Evolutionary conservation across 2,113 vertebrate genomes (phyloP), one percentile per base, ranked within the genome.

Genomic region (Hypanus sabinus): DNA sequence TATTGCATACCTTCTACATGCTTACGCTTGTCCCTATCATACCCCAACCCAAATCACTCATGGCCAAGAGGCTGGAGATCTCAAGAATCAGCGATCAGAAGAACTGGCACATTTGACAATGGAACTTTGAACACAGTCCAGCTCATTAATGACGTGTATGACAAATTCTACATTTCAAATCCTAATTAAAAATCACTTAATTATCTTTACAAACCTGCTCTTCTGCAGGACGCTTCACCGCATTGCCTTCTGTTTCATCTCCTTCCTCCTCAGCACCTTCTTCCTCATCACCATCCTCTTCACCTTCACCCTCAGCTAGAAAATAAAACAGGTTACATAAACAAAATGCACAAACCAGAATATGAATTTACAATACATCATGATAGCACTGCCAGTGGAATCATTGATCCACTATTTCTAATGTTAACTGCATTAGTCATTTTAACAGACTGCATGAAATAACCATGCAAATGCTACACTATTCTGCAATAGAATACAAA

Each of bases 141-240:
- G 65, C 9, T 55, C 60, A 60, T 55, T 10, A 24, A 27, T 2
- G 9, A 81, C 46, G 46, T 12, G 33, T 22, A 12, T 30, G 30
- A 77, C 30, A 77, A 77, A 11, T 33, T 36, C 3, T 36, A 30
- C n/a, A 79, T 79, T 79, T 79, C 46, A n/a, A 77, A 77, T 1
- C 75, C 12, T 36, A 33, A 46, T 46, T 14, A 18, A 36, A 38
- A 36, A 14, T 27, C 20, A 85, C 46, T 85, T 30, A 81, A 85
- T 57, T 22, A 65, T 33, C 27, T 30, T 46, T 24, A 76, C 96
- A 46, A 80, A 97, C 97, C 97, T 97, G 96, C 90, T 96, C 96
- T 79, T 97, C 97, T 81, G 97, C 97, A 65, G 97, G 95, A 94
- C 97, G 97, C 95, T 98, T 98, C 95, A 96, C 97, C 16, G 97